Base-by-base conservation (phyloP, 2,888 invertebrate species). In the Polydrusus pterygomalis region DNA sequence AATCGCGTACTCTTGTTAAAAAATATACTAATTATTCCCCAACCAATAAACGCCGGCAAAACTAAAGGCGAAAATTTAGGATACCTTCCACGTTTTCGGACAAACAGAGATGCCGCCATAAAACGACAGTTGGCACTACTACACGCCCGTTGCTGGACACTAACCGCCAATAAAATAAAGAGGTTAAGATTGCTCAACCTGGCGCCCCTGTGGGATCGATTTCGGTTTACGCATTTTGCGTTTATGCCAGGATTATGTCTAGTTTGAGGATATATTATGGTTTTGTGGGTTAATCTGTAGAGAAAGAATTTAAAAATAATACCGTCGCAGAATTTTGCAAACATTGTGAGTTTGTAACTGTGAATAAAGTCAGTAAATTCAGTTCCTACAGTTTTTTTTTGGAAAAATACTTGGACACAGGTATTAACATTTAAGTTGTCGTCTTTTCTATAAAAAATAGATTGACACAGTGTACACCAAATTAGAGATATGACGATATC, bases 121-220 rank as follows among this genome's bases (percentile, higher is more conserved):
- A 76, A 76, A 63, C 69, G 72, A 76, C 76, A 76, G 76, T 76
- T 76, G 76, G 72, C 76, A 68, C 76, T 72, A 72, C 72, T 76
- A 54, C 62, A 38, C 63, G 72, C 60, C 68, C 68, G 72, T 72
- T 76, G 72, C 72, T 72, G 72, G 76, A 76, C 72, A 56, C 72
- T 71, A 76, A 76, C 71, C 54, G 68, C 72, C 49, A 56, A 76
- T 76, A 76, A 76, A 76, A 72, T 76, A 69, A 64, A 76, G 72
- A 76, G 77, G 70, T 73, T 68, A 70, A 64, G 77, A 73, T 68
- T 72, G 77, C 17, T 58, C 77, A 77, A 77, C 77, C 77, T 73
- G 77, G 58, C 73, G 73, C 73, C 68, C 64, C 47, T 73, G 64
- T 40, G 54, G 51, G 68, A 68, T 64, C 58, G 72, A 18, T 63